Conservation (phyloP, 2,797 vertebrate genomes). For the Threskiornis aethiopicus region DNA sequence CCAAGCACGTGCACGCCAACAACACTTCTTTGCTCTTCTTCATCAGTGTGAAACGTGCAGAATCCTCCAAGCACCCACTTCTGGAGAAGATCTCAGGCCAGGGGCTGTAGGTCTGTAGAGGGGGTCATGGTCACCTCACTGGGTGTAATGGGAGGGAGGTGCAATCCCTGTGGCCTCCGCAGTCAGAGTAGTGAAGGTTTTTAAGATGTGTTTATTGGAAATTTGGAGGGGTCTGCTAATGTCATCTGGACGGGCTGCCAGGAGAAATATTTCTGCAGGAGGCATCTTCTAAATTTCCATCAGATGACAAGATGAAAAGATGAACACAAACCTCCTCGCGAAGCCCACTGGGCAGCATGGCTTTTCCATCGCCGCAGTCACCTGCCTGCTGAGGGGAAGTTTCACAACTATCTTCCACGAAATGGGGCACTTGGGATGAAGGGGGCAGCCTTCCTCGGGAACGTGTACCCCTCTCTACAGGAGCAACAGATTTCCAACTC, state of each 20-base stretch:
- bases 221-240: background rate
- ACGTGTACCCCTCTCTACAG: accelerated
- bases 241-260: background rate
- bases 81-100: background rate
- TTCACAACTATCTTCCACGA: background rate
- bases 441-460: background rate
- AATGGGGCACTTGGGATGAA: background rate
- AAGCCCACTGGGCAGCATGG: background rate
- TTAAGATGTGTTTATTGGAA: background rate
- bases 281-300: background rate
- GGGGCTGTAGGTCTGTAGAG: background rate
- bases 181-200: background rate
- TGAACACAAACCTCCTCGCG: accelerated
- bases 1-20: accelerated
- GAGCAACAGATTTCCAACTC: background rate
- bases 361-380: background rate
- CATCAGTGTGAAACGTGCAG: background rate
- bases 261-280: background rate
- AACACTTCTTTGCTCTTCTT: background rate
- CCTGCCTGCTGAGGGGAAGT: background rate
- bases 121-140: accelerated
- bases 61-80: background rate
- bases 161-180: background rate
- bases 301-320: accelerated
- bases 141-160: background rate